Percentiles rank a stretch among this genome's conserved stretches.
Evolutionary conservation across 2,113 vertebrate genomes (phyloP).

Genomic region (Trematocara unimaculatum): DNA sequence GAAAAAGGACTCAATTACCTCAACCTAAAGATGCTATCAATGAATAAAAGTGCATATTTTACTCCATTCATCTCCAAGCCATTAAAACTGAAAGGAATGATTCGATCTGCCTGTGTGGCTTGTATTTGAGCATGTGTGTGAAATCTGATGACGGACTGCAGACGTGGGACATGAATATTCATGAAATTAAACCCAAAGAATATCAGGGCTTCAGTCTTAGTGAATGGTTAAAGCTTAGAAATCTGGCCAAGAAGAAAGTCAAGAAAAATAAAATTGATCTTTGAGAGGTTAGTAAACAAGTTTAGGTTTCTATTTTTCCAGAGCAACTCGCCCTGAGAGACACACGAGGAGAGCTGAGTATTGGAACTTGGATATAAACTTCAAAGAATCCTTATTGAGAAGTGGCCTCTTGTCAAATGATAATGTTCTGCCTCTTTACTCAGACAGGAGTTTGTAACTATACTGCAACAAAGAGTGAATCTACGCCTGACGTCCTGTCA

Average conservation of each 20-base stretch:
- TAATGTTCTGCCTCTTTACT: constrained; percentile 20
- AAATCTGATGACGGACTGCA: constrained; percentile 57
- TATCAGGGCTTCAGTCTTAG: not conserved
- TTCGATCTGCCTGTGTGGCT: constrained; percentile 88
- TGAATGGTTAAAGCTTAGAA: not conserved
- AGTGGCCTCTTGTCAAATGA: constrained; percentile 16
- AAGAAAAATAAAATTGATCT: constrained; percentile 7
- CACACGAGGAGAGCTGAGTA: not conserved
- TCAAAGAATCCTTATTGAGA: not conserved
- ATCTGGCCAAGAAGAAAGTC: not conserved
- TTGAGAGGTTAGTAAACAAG: not conserved
- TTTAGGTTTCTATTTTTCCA: not conserved
- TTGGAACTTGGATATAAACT: not conserved
- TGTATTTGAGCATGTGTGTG: constrained; percentile 73
- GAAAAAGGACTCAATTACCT: constrained; percentile 94
- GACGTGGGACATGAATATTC: constrained; percentile 56
- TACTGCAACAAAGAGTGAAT: constrained; percentile 37
- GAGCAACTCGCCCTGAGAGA: not conserved
- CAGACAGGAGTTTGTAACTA: constrained; percentile 30
- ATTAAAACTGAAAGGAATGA: constrained; percentile 96
- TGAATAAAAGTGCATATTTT: constrained; percentile 98
- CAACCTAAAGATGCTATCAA: constrained; percentile 98
- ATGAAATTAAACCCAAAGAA: constrained; percentile 33
- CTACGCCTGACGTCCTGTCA: constrained; percentile 42
- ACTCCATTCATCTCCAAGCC: constrained; percentile 92